Percentiles rank a stretch among this genome's conserved stretches.
Evolutionary conservation across 1,140 invertebrate species (phyloP).

Genomic region (Drosophila cardini): DNA sequence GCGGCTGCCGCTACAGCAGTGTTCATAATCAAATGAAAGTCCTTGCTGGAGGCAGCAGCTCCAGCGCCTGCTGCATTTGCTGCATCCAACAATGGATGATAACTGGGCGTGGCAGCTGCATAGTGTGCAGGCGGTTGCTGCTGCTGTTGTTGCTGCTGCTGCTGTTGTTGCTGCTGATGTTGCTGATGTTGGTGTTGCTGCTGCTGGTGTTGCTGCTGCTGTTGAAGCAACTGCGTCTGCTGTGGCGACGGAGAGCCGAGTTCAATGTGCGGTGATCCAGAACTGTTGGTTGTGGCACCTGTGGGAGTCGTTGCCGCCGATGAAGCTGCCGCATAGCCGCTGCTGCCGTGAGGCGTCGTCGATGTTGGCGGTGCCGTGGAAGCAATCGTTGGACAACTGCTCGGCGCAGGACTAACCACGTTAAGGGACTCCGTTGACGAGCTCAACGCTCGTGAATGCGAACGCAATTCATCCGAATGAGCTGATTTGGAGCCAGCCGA

Average conservation of each 20-base stretch:
- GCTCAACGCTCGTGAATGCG: slow-evolving; percentile 55
- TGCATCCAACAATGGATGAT: slow-evolving; percentile 76
- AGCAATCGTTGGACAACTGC: slow-evolving; percentile 59
- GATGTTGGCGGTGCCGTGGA: slow-evolving; percentile 61
- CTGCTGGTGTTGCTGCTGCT: slow-evolving; percentile 32
- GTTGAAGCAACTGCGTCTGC: slow-evolving; percentile 32
- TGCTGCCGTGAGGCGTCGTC: slow-evolving; percentile 62
- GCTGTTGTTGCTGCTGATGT: slow-evolving; percentile 35
- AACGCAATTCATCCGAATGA: slow-evolving; percentile 66
- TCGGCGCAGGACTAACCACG: slow-evolving; percentile 78
- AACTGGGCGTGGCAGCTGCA: slow-evolving; percentile 62
- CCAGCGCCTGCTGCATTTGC: slow-evolving; percentile 78
- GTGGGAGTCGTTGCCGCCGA: slow-evolving; percentile 67
- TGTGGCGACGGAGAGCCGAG: slow-evolving; percentile 71
- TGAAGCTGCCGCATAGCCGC: slow-evolving; percentile 57
- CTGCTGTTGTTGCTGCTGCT: slow-evolving; percentile 24
- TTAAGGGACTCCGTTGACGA: slow-evolving; percentile 80
- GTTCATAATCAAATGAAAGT: slow-evolving; percentile 82
- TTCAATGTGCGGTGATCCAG: slow-evolving; percentile 76
- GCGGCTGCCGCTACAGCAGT: slow-evolving; percentile 78
- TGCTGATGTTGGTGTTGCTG: not conserved
- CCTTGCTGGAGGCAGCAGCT: slow-evolving; percentile 76
- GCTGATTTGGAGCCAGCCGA: slow-evolving; percentile 74
- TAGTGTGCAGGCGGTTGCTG: slow-evolving; percentile 39
- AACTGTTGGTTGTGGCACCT: slow-evolving; percentile 68